Percentiles rank a stretch among this genome's conserved stretches.
phyloP scores from a whole-genome alignment of 2,113 vertebrate species.

The Elgaria multicarinata region DNA sequence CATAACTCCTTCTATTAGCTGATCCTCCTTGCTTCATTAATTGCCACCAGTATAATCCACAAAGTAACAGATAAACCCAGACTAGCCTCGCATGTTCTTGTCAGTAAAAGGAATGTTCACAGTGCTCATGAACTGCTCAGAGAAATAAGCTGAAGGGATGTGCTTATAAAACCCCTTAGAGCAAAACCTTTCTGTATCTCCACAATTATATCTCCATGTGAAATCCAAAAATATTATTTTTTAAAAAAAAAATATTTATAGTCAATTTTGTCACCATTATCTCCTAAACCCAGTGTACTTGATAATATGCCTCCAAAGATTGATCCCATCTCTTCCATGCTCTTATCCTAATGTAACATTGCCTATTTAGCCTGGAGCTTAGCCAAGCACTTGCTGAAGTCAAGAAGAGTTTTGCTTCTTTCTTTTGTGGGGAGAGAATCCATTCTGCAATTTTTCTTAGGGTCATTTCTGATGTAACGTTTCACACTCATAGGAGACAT shows the following conservation, averaged over 20 bases:
- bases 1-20: conserved; percentile 34
- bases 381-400: neutral
- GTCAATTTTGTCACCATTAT: conserved; percentile 4
- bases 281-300: neutral
- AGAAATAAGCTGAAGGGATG: conserved; percentile 27
- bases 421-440: neutral
- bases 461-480: neutral
- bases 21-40: conserved; percentile 50
- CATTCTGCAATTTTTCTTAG: neutral
- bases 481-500: neutral
- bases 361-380: neutral
- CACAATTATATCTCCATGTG: conserved; percentile 32
- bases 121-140: conserved; percentile 38
- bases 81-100: neutral
- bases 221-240: neutral
- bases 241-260: neutral
- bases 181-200: conserved; percentile 31
- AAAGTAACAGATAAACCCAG: conserved; percentile 43
- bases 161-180: conserved; percentile 33
- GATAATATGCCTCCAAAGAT: conserved; percentile 2
- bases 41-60: conserved; percentile 46
- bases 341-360: neutral
- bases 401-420: conserved; percentile 14
- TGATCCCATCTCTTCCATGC: neutral
- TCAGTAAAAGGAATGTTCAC: conserved; percentile 42